Percentiles rank a stretch among this genome's conserved stretches.
phyloP scores from a whole-genome alignment of 2,888 invertebrate species.

The Athrips mouffetella region DNA sequence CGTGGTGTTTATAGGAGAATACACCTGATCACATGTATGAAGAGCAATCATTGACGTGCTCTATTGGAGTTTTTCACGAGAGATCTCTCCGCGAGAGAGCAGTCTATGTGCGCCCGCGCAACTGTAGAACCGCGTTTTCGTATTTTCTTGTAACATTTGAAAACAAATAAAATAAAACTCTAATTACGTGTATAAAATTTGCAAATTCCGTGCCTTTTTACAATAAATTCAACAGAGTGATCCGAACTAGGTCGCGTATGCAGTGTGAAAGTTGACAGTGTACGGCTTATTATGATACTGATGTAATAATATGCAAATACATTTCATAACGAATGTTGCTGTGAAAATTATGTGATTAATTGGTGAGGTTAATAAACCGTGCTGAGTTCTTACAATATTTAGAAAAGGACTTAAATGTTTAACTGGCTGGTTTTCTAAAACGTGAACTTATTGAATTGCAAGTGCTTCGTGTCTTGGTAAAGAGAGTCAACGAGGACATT shows the following conservation, averaged over 20 bases:
- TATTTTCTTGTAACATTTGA: conserved; percentile 26
- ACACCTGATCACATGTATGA: conserved; percentile 20
- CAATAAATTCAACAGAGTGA: not conserved
- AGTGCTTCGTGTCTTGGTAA: not conserved
- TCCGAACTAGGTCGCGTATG: conserved; percentile 1
- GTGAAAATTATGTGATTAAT: conserved; percentile 38
- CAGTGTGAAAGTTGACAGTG: conserved; percentile 43
- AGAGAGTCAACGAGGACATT: not conserved
- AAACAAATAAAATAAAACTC: no score
- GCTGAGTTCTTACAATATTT: conserved; percentile 20
- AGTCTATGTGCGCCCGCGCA: conserved; percentile 61
- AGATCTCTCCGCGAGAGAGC: conserved; percentile 74
- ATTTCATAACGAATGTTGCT: conserved; percentile 37
- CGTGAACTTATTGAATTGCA: conserved; percentile 2
- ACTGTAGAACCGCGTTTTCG: conserved; percentile 47
- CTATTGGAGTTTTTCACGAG: conserved; percentile 68
- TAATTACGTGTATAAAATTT: no score
- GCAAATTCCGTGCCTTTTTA: no score
- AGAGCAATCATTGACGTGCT: conserved; percentile 54
- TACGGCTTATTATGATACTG: conserved; percentile 31
- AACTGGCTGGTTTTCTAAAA: not conserved
- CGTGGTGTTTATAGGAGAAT: conserved; percentile 12
- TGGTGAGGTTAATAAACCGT: conserved; percentile 35
- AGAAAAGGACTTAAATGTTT: conserved; percentile 23
- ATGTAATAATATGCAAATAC: conserved; percentile 45